Evolutionary conservation across 2,888 invertebrate genomes (phyloP).

Genomic region (Nemapogon koenigi): DNA sequence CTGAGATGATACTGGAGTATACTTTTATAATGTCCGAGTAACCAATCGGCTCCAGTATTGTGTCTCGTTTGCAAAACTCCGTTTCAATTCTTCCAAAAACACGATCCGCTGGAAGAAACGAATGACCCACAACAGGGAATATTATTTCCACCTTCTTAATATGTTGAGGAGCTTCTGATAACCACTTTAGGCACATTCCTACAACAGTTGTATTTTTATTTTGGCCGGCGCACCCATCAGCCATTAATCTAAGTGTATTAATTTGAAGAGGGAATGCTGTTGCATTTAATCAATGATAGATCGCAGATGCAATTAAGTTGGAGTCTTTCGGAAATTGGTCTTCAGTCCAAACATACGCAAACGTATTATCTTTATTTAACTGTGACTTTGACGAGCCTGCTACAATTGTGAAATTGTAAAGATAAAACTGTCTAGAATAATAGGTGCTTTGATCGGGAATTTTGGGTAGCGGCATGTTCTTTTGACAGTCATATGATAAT

Average conservation of each 20-base stretch:
- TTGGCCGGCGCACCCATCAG: conserved; percentile 19
- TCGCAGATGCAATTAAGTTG: conserved; percentile 17
- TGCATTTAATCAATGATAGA: conserved; percentile 13
- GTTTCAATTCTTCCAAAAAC: conserved; percentile 20
- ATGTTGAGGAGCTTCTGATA: conserved; percentile 13
- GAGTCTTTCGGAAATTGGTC: conserved; percentile 16
- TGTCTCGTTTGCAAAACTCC: conserved; percentile 15
- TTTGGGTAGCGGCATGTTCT: conserved; percentile 10
- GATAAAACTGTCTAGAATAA: conserved; percentile 12
- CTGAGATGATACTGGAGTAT: conserved; percentile 14
- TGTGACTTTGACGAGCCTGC: conserved; percentile 7
- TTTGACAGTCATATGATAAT: conserved; percentile 12
- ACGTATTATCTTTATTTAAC: conserved; percentile 12
- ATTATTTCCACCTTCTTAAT: conserved; percentile 18
- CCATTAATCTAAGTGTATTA: conserved; percentile 17
- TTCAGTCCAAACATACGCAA: conserved; percentile 17
- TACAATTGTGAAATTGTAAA: conserved; percentile 13
- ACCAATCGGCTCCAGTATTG: conserved; percentile 15
- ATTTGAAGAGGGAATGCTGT: conserved; percentile 15
- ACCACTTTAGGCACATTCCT: conserved; percentile 22
- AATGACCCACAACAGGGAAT: conserved; percentile 20
- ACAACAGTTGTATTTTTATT: conserved; percentile 19
- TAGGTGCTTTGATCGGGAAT: conserved; percentile 10
- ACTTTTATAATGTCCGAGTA: conserved; percentile 16
- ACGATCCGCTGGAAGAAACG: conserved; percentile 18